Evolutionary conservation across 2,113 vertebrate genomes (phyloP).

Genomic region (Platysternon megacephalum): DNA sequence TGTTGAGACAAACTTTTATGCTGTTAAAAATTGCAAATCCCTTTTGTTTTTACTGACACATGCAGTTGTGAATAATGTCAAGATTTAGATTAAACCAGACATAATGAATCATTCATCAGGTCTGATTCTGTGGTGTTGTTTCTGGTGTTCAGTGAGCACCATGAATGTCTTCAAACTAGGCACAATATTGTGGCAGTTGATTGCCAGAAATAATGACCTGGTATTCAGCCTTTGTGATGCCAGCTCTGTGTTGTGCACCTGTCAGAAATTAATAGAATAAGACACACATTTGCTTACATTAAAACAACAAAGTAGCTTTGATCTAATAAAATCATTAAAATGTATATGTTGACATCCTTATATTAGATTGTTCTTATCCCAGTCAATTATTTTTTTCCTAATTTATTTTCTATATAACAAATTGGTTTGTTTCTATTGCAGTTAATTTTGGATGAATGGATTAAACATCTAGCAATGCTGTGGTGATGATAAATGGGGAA

Average conservation of each 20-base stretch:
- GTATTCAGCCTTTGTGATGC: neutral
- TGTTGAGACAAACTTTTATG: neutral
- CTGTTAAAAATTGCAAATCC: constrained; percentile 17
- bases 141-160: constrained; percentile 22
- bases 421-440: neutral
- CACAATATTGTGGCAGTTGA: constrained; percentile 51
- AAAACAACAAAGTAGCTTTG: neutral
- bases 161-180: constrained; percentile 10
- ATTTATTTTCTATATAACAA: neutral
- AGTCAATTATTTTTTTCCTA: neutral
- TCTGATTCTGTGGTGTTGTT: constrained; percentile 54
- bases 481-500: neutral
- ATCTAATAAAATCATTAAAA: neutral
- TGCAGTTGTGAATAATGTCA: constrained; percentile 40
- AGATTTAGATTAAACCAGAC: constrained; percentile 40
- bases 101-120: constrained; percentile 51
- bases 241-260: neutral
- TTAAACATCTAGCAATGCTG: neutral
- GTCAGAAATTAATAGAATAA: neutral
- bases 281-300: neutral
- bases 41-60: constrained; percentile 18
- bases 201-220: constrained; percentile 13
- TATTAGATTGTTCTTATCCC: neutral
- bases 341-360: neutral
- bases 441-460: neutral